These are phyloP conservation scores for Drosophila ananassae DNA, from an alignment of 1,140 invertebrate genomes.

Conservation along the genomic window DNA sequence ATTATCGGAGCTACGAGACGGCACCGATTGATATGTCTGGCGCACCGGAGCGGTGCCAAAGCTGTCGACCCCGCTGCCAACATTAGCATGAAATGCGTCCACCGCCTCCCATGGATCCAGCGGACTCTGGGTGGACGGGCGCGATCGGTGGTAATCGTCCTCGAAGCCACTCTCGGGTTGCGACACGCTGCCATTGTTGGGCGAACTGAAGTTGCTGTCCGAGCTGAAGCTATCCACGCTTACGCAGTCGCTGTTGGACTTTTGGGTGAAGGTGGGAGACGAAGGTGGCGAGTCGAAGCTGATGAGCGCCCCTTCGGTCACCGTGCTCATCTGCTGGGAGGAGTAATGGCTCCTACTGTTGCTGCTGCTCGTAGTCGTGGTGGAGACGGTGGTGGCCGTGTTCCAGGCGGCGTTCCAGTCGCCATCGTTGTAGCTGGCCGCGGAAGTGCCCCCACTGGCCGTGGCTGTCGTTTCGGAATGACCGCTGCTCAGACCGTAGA, in stretches of 20 bases:
- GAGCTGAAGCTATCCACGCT: conserved; percentile 90
- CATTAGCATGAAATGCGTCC: conserved; percentile 78
- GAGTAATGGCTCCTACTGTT: conserved; percentile 28
- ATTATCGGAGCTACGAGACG: conserved; percentile 73
- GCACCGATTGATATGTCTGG: conserved; percentile 62
- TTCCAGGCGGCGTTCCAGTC: conserved; percentile 78
- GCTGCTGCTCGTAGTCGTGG: conserved; percentile 11
- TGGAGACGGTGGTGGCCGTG: conserved; percentile 40
- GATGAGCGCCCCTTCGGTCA: conserved; percentile 85
- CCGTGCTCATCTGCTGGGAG: conserved; percentile 23
- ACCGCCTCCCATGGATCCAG: conserved; percentile 85
- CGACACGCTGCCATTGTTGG: conserved; percentile 88
- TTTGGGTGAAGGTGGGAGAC: conserved; percentile 89
- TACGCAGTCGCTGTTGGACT: conserved; percentile 89
- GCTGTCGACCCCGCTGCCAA: conserved; percentile 31
- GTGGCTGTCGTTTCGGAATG: conserved; percentile 52
- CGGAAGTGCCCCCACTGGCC: conserved; percentile 16
- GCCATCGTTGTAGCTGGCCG: conserved; percentile 20
- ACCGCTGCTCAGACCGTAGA: conserved; percentile 84
- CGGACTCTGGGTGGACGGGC: conserved; percentile 84
- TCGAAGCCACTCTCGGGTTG: conserved; percentile 90
- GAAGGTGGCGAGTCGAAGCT: conserved; percentile 88
- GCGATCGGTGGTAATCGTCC: conserved; percentile 88
- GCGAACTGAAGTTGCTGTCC: conserved; percentile 85
- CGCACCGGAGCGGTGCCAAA: conserved; percentile 75